phyloP scores from a whole-genome alignment of 2,888 invertebrate genomes.

The Trissoscelio sp. region DNA sequence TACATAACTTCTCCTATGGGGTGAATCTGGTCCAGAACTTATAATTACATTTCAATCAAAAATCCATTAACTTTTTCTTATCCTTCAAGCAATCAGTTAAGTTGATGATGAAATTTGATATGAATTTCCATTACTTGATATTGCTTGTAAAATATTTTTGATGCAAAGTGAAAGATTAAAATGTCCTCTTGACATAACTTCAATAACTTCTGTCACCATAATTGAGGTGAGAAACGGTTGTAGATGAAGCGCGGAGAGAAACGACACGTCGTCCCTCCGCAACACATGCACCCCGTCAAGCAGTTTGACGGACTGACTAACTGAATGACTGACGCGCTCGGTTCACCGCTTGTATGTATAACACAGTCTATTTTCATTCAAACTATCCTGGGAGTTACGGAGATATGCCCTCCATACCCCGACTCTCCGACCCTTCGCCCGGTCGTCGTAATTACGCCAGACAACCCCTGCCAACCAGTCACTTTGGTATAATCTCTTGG shows the following conservation, averaged over 20 bases:
- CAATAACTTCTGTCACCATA: slow-evolving; percentile 32
- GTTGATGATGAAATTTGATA: no score
- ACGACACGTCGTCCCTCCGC: slow-evolving; percentile 76
- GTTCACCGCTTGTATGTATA: slow-evolving; percentile 70
- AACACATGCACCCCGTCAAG: slow-evolving; percentile 80
- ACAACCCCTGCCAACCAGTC: slow-evolving; percentile 74
- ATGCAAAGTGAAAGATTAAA: no score
- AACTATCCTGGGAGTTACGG: slow-evolving; percentile 67
- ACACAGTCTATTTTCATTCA: slow-evolving; percentile 71
- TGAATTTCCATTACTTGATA: no score
- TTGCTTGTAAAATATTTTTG: no score
- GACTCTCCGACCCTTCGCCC: slow-evolving; percentile 76
- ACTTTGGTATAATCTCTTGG: slow-evolving; percentile 78
- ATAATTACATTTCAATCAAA: no score
- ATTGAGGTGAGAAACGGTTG: slow-evolving; percentile 60
- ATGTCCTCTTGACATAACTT: not conserved
- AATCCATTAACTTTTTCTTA: no score
- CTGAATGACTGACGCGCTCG: slow-evolving; percentile 76
- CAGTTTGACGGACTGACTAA: slow-evolving; percentile 77
- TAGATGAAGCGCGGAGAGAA: slow-evolving; percentile 75
- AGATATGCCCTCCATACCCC: slow-evolving; percentile 74
- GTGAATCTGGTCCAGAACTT: no score
- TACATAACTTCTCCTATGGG: no score
- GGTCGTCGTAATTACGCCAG: slow-evolving; percentile 72
- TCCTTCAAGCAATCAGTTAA: no score